These are phyloP conservation scores for Megaceryle torquata DNA, from an alignment of 2,113 vertebrate genomes.

Conservation along the genomic window DNA sequence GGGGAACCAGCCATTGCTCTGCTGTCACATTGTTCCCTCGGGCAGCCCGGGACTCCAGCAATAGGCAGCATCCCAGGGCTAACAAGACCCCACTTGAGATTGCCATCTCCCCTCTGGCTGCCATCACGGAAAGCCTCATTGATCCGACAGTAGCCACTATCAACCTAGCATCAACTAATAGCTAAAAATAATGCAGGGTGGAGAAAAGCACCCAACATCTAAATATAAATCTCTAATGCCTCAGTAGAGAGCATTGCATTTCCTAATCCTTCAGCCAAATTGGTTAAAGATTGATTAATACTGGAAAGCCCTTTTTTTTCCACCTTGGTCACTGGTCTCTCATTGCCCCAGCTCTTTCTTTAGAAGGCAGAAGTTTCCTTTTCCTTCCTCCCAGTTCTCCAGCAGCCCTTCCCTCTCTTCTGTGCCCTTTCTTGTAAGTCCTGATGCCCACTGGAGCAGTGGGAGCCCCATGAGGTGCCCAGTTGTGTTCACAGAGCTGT, in stretches of 20 bases:
- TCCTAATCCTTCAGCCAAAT: constrained; percentile 35
- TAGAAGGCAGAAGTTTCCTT: neutral
- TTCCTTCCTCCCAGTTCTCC: neutral
- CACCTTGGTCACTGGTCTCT: neutral
- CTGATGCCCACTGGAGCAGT: neutral
- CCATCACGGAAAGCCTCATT: neutral
- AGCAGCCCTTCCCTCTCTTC: neutral
- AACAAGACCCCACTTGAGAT: neutral
- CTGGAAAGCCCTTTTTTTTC: constrained; percentile 42
- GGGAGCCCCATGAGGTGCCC: neutral
- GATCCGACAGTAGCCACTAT: neutral
- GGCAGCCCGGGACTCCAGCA: neutral
- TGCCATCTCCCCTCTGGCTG: neutral
- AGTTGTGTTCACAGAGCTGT: rapidly evolving
- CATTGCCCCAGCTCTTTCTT: neutral
- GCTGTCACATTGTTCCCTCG: rapidly evolving
- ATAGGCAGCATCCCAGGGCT: neutral
- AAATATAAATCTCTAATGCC: constrained; percentile 50
- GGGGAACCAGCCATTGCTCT: neutral
- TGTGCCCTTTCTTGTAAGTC: neutral
- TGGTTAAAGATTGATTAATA: constrained; percentile 49
- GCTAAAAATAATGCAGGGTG: neutral
- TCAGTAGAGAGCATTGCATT: constrained; percentile 44
- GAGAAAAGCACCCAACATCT: constrained; percentile 19
- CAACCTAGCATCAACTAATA: neutral